Evolutionary conservation across 2,888 invertebrate genomes (phyloP).

Genomic region (Andrena chrysosceles): DNA sequence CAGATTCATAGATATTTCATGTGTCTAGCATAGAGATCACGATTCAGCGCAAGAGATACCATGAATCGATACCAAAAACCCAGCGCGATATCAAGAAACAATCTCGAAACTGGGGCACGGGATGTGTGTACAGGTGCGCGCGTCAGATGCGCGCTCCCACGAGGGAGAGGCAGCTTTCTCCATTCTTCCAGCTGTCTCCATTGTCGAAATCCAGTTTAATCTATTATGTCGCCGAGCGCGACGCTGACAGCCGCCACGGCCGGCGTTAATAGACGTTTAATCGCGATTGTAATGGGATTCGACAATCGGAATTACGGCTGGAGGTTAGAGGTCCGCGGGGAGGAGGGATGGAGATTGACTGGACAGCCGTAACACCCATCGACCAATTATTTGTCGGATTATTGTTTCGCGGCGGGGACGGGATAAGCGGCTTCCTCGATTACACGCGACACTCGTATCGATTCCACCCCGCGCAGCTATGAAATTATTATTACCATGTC

Average conservation of each 20-base stretch:
- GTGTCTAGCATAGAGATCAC: neutral
- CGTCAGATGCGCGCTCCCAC: slow-evolving; percentile 53
- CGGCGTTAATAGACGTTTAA: slow-evolving; percentile 47
- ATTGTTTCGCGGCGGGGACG: slow-evolving; percentile 58
- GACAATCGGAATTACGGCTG: slow-evolving; percentile 42
- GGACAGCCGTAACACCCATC: slow-evolving; percentile 50
- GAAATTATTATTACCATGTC: slow-evolving; percentile 47
- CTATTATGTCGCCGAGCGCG: slow-evolving; percentile 36
- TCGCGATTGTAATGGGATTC: slow-evolving; percentile 45
- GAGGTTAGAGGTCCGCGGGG: neutral
- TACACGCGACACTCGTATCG: slow-evolving; percentile 48
- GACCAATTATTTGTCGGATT: slow-evolving; percentile 65
- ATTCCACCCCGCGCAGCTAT: slow-evolving; percentile 10
- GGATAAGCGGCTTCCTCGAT: slow-evolving; percentile 65
- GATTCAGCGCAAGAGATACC: neutral
- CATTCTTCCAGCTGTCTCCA: slow-evolving; percentile 41
- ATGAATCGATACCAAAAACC: neutral
- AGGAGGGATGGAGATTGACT: slow-evolving; percentile 18
- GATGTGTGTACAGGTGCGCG: slow-evolving; percentile 12
- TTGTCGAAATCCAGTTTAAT: slow-evolving; percentile 44
- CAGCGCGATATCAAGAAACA: slow-evolving; percentile 22
- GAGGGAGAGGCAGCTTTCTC: slow-evolving; percentile 18
- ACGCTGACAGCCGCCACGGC: slow-evolving; percentile 12
- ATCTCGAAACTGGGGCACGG: slow-evolving; percentile 4
- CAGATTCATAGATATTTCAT: too few relatives aligned